Base-by-base conservation (phyloP, 2,797 vertebrate species). In the Aldrovandia affinis region DNA sequence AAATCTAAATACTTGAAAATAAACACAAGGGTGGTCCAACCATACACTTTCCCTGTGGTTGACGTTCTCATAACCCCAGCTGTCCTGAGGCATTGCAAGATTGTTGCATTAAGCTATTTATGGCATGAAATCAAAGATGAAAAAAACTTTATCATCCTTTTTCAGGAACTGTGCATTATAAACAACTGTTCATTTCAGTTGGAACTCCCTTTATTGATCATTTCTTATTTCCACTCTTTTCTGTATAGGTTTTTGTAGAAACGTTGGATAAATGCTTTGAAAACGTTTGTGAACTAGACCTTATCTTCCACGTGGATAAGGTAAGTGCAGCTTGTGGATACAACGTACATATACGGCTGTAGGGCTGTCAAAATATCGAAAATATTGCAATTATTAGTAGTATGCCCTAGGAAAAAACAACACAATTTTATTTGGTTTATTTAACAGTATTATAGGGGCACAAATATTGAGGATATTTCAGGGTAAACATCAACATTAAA, bases 281-380 rank as follows among this genome's bases (percentile, higher is more conserved):
- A 88, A 96, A 96, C 0, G 96, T 96, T 22, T 96, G 96, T 86
- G 96, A 97, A 4, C 88, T 96, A 88, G 96, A 96, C 87, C 93
- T 96, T 88, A 96, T 96, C 91, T 97, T 97, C 90, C 95, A 96
- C 86, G 94, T 96, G 95, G 96, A 96, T 90, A 97, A 96, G 95
- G 96, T 96, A 90, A 78, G 90, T 89, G 9, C 70, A 70, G 2
- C 8, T 36, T 2, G 6, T 8, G 28, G 28, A 65, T 9, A 30
- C 3, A 10, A 65, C 8, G 61, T 65, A 5, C 28, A 33, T 57
- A 57, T n/a, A 10, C 7, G 30, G 12, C 3, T n/a, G n/a, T 65
- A 15, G 63, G 57, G 57, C 57, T 61, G n/a, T 61, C 25, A 61
- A 61, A 55, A 18, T n/a, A 61, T n/a, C 6, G 5, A 6, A 3